phyloP scores from a whole-genome alignment of 2,888 invertebrate species.

The Asteroscopus sphinx region DNA sequence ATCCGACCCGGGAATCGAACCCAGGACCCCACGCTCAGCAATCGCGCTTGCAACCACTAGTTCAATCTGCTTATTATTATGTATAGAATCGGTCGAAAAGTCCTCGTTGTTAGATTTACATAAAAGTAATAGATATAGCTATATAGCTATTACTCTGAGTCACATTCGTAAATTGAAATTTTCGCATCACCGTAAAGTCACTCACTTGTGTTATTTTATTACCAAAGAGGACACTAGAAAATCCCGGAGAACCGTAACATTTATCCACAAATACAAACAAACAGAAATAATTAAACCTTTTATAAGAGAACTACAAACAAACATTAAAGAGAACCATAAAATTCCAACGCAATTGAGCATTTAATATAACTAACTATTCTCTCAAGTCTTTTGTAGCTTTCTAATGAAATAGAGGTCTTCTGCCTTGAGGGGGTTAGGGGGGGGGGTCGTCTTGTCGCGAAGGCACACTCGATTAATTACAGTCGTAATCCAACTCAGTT shows the following conservation, averaged over 20 bases:
- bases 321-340: constrained; percentile 42
- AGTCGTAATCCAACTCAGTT: constrained; percentile 64
- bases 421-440: constrained; percentile 37
- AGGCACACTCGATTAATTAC: constrained; percentile 76
- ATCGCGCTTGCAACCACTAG: too few relatives aligned
- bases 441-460: constrained; percentile 60
- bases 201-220: background rate
- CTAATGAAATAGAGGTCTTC: constrained; percentile 73
- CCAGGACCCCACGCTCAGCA: too few relatives aligned
- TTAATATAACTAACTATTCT: constrained; percentile 59
- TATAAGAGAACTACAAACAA: constrained; percentile 34
- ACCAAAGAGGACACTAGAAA: background rate
- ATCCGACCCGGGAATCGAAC: too few relatives aligned
- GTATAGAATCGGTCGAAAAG: too few relatives aligned
- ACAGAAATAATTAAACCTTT: constrained; percentile 20
- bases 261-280: background rate
- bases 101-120: too few relatives aligned
- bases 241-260: background rate
- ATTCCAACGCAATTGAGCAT: constrained; percentile 53
- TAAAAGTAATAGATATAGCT: too few relatives aligned
- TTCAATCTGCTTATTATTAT: too few relatives aligned
- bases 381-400: constrained; percentile 64
- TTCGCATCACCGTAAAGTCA: too few relatives aligned
- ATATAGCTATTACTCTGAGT: too few relatives aligned
- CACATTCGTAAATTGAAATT: too few relatives aligned